Base-by-base conservation (phyloP, 2,888 invertebrate species). In the Amblyjoppa fuscipennis region DNA sequence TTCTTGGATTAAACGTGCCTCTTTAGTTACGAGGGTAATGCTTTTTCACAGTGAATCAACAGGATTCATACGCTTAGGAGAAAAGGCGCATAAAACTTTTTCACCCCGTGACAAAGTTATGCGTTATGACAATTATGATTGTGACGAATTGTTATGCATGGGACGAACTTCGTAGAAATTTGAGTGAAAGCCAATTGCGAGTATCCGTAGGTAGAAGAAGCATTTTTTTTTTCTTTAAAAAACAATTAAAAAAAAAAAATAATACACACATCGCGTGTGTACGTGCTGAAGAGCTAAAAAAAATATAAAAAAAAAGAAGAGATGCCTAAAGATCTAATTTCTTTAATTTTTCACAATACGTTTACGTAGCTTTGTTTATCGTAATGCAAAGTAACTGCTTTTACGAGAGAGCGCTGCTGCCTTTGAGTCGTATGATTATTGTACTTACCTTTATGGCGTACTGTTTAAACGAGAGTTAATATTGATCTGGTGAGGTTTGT, bases 21-120 rank as follows among this genome's bases (percentile, higher is more conserved):
- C 78, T 87, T 49, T 70, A 70, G 85, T 86, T 88, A 83, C 86
- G 86, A 89, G 90, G 89, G 92, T 93, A 93, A 93, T 92, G 93
- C 93, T 92, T 93, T 91, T 93, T 93, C 92, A 92, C 92, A 93
- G 92, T 90, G 90, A 89, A 92, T 89, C 89, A 87, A 90, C 83
- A 88, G 91, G 90, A 90, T 89, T 90, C 89, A 89, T 90, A 88
- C 89, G 90, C 90, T 89, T 91, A 89, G 88, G 88, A 87, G 53
- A 20, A 49, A 49, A 49, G 81, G 41, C 87, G 85, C 84, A 85
- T 88, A 84, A 71, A 68, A 81, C 86, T 86, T 88, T 88, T 88
- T 89, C 75, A 71, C 88, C 66, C 53, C 38, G 74, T 45, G 74
- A 74, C 28, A 61, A 61, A 49, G 45, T 49, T 49, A n/a, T 53